A percentile compares a stretch with the other conserved stretches of the same genome.
Evolutionary conservation across 2,888 invertebrate species (phyloP).

Genomic region (Hoplodrina blanda): DNA sequence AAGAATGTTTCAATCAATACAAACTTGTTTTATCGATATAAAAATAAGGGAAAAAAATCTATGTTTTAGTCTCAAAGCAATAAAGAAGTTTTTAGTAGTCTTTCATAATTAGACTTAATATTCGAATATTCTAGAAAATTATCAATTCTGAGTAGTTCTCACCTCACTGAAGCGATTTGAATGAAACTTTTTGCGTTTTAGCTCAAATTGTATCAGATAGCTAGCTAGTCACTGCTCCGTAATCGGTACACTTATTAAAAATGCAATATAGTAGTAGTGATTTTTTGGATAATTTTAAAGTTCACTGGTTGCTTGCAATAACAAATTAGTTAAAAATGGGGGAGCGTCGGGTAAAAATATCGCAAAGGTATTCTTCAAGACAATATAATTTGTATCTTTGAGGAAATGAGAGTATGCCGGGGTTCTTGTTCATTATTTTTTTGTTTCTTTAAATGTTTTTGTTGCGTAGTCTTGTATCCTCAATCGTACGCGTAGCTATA

Average conservation of each 20-base stretch:
- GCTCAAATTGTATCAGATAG: slow-evolving; percentile 34
- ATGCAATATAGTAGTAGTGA: slow-evolving; percentile 60
- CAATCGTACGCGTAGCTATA: slow-evolving; percentile 54
- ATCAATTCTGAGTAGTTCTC: slow-evolving; percentile 14
- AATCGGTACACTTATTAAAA: slow-evolving; percentile 58
- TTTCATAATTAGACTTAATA: slow-evolving; percentile 4
- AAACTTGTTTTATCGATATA: neutral
- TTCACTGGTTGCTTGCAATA: slow-evolving; percentile 38
- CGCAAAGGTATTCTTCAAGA: slow-evolving; percentile 65
- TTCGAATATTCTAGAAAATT: slow-evolving; percentile 12
- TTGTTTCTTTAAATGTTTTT: slow-evolving; percentile 18
- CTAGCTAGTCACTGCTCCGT: slow-evolving; percentile 55
- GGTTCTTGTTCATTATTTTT: slow-evolving; percentile 17
- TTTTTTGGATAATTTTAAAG: slow-evolving; percentile 20
- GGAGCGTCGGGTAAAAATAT: slow-evolving; percentile 52
- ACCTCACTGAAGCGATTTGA: slow-evolving; percentile 27
- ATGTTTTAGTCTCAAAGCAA: slow-evolving; percentile 1
- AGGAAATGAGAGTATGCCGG: slow-evolving; percentile 56
- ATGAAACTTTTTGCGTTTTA: slow-evolving; percentile 28
- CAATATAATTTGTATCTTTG: slow-evolving; percentile 67
- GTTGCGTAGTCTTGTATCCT: slow-evolving; percentile 56
- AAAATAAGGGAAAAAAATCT: neutral
- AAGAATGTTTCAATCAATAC: slow-evolving; percentile 5
- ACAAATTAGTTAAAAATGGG: slow-evolving; percentile 18
- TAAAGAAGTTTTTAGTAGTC: neutral